Percentiles rank a stretch among this genome's conserved stretches.
These are phyloP conservation scores for Gambusia holbrooki DNA, from an alignment of 2,113 vertebrate species.

Conservation along the genomic window DNA sequence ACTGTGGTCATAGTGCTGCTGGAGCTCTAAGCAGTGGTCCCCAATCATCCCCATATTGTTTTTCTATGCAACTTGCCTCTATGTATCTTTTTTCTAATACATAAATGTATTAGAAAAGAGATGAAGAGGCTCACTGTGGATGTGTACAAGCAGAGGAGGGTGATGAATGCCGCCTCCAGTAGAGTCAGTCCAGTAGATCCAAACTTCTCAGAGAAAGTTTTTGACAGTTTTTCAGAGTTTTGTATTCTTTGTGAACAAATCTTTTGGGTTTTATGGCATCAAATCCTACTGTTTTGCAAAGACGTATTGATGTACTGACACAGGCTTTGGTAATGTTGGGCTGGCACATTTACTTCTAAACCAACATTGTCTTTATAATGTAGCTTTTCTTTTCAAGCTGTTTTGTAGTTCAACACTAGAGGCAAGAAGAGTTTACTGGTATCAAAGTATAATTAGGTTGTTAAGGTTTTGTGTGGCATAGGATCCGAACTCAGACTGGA, in stretches of 20 bases:
- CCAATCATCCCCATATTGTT: not conserved
- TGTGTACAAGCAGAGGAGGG: not conserved
- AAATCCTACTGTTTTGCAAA: not conserved
- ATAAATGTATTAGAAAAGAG: not conserved
- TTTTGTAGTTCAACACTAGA: too few species aligned
- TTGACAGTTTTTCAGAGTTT: not conserved
- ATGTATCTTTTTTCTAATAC: too few species aligned
- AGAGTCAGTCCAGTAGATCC: not conserved
- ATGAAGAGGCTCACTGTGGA: not conserved
- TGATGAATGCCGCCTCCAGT: not conserved
- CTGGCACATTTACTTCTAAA: not conserved
- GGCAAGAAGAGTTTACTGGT: too few species aligned
- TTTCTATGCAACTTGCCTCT: not conserved
- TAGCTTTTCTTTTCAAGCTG: too few species aligned
- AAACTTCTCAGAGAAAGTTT: not conserved
- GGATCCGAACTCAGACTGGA: too few species aligned
- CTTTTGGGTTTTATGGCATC: not conserved
- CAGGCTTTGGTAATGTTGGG: not conserved
- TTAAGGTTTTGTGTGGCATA: too few species aligned
- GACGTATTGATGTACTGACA: too few species aligned
- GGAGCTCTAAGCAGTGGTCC: not conserved
- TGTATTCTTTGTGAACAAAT: not conserved
- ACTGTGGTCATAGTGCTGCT: not conserved
- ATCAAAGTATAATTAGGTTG: too few species aligned
- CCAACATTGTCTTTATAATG: not conserved